These are phyloP conservation scores for Plumapathes pennacea DNA, from an alignment of 92 coral and sea anemone genomes.

Conservation along the genomic window DNA sequence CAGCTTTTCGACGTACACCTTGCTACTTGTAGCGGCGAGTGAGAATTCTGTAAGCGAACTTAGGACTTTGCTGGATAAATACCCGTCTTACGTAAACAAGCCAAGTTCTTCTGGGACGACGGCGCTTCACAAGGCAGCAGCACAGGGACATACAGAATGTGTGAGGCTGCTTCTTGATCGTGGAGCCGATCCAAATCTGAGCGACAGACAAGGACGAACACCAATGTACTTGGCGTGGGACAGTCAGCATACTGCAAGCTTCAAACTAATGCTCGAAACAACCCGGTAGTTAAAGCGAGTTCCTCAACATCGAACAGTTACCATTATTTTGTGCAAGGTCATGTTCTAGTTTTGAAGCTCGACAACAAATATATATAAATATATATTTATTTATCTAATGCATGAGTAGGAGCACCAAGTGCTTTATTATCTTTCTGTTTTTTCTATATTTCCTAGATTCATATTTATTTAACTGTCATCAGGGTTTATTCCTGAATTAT, in stretches of 20 bases:
- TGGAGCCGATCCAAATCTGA: conserved; percentile 59
- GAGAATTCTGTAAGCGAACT: conserved; percentile 52
- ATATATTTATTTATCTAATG: no score
- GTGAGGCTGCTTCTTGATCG: conserved; percentile 34
- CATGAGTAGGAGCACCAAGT: no score
- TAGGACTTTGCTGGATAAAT: conserved; percentile 38
- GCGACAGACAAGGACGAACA: conserved; percentile 63
- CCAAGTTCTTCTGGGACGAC: conserved; percentile 78
- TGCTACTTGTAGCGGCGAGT: conserved; percentile 59
- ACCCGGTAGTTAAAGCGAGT: background rate
- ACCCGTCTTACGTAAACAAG: conserved; percentile 61
- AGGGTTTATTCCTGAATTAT: no score
- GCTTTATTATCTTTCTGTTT: no score
- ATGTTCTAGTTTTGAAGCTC: no score
- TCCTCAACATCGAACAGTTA: no score
- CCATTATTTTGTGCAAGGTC: no score
- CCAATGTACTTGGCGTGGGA: conserved; percentile 55
- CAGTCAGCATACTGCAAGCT: conserved; percentile 52
- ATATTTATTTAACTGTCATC: no score
- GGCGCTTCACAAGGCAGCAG: conserved; percentile 67
- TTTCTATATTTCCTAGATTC: no score
- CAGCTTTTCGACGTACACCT: conserved; percentile 66
- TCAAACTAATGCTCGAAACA: conserved; percentile 38
- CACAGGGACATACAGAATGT: conserved; percentile 44
- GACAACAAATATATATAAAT: no score